A percentile compares a stretch with the other conserved stretches of the same genome.
phyloP scores from a whole-genome alignment of 1,140 invertebrate genomes.

The Dolichoris vasculosae region DNA sequence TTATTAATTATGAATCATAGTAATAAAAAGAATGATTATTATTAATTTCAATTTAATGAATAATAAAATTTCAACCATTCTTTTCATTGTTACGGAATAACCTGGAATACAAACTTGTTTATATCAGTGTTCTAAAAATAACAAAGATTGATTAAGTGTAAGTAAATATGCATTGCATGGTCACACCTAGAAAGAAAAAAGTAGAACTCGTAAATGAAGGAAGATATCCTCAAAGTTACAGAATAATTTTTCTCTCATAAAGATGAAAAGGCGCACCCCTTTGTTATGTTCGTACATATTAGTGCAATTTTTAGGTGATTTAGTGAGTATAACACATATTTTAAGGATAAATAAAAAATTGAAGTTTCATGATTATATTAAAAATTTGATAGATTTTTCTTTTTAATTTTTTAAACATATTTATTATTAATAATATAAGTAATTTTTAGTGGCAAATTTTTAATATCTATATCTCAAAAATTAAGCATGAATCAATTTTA shows the following conservation, averaged over 20 bases:
- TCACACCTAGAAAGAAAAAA: not conserved
- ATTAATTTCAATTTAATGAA: not conserved
- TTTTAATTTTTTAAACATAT: not conserved
- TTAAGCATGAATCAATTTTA: too few species aligned
- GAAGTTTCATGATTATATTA: not conserved
- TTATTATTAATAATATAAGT: too few species aligned
- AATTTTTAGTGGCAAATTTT: too few species aligned
- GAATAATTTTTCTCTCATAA: slow-evolving; percentile 13
- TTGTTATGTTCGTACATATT: not conserved
- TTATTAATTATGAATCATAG: too few species aligned
- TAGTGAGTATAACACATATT: not conserved
- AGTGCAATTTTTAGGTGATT: not conserved
- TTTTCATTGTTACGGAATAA: not conserved
- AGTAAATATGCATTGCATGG: not conserved
- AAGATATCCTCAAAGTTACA: not conserved
- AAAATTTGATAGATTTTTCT: not conserved
- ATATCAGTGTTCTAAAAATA: too few species aligned
- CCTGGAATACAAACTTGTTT: not conserved
- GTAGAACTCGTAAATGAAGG: slow-evolving; percentile 7
- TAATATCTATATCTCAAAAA: too few species aligned
- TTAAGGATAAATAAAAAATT: not conserved
- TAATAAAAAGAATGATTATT: too few species aligned
- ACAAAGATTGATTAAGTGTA: slow-evolving; percentile 5
- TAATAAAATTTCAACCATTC: not conserved
- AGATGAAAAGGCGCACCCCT: not conserved